A percentile compares a stretch with the other conserved stretches of the same genome.
Evolutionary conservation across 2,888 invertebrate species (phyloP).

Genomic region (Drosophila silvestris): DNA sequence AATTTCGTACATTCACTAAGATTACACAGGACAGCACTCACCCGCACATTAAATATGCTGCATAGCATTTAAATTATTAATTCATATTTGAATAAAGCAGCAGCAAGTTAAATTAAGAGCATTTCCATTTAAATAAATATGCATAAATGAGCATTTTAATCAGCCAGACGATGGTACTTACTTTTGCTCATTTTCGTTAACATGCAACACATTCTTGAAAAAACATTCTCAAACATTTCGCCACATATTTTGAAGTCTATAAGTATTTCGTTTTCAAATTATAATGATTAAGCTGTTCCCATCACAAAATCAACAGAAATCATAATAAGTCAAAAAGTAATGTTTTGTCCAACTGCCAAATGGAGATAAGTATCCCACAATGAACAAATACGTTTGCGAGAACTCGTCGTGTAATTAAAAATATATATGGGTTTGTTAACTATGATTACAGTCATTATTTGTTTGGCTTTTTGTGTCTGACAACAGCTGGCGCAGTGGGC

Average conservation of each 20-base stretch:
- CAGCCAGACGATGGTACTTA: slow-evolving; percentile 36
- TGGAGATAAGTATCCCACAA: background rate
- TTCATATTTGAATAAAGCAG: slow-evolving; percentile 71
- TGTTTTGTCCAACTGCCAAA: background rate
- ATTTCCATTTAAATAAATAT: slow-evolving; percentile 78
- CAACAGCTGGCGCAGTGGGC: slow-evolving; percentile 59
- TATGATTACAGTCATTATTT: slow-evolving; percentile 50
- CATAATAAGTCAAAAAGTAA: background rate
- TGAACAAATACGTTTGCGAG: background rate
- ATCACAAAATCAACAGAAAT: background rate
- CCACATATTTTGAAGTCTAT: background rate
- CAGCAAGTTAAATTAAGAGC: slow-evolving; percentile 74
- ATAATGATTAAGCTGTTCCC: accelerated
- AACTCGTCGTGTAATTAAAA: slow-evolving; percentile 36
- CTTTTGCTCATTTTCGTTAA: slow-evolving; percentile 37
- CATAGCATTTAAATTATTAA: slow-evolving; percentile 73
- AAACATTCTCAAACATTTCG: background rate
- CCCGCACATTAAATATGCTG: slow-evolving; percentile 65
- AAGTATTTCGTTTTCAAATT: too few species aligned
- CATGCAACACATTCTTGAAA: slow-evolving; percentile 10
- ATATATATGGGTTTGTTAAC: slow-evolving; percentile 33
- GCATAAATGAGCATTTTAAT: slow-evolving; percentile 63
- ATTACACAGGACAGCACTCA: slow-evolving; percentile 53
- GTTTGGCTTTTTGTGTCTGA: slow-evolving; percentile 30
- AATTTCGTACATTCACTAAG: slow-evolving; percentile 65